These are phyloP conservation scores for Druceiella hillmani DNA, from an alignment of 2,888 invertebrate species.

Conservation along the genomic window DNA sequence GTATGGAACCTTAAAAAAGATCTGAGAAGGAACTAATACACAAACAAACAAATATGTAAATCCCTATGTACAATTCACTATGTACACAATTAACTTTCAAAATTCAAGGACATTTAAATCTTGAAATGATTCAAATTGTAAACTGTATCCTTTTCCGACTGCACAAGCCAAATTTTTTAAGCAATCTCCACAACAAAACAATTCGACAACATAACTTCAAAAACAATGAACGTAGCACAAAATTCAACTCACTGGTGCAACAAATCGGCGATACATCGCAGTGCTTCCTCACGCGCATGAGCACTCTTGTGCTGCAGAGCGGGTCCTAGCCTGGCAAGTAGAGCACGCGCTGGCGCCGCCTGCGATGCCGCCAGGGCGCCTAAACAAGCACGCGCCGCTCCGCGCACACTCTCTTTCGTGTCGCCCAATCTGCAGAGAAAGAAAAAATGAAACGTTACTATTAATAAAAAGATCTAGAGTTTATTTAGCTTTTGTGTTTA, in stretches of 20 bases:
- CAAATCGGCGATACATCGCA: slow-evolving; percentile 75
- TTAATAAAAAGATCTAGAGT: not conserved
- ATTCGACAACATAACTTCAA: slow-evolving; percentile 6
- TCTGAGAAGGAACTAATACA: no score
- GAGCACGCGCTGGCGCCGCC: slow-evolving; percentile 35
- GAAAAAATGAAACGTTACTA: not conserved
- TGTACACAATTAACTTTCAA: no score
- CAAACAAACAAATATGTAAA: no score
- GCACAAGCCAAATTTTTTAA: no score
- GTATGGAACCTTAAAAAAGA: no score
- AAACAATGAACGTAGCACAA: slow-evolving; percentile 1
- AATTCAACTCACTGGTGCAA: slow-evolving; percentile 67
- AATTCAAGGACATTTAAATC: no score
- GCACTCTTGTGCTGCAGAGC: slow-evolving; percentile 86
- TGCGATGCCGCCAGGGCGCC: slow-evolving; percentile 33
- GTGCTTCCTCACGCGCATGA: slow-evolving; percentile 85
- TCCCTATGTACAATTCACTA: no score
- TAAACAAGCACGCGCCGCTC: slow-evolving; percentile 37
- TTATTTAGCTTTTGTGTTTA: no score
- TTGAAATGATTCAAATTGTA: no score
- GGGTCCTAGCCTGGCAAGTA: slow-evolving; percentile 38
- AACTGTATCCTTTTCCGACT: no score
- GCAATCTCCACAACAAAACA: slow-evolving; percentile 9
- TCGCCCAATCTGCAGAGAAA: slow-evolving; percentile 38
- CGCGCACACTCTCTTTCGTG: slow-evolving; percentile 43